phyloP scores from a whole-genome alignment of 1,140 invertebrate genomes.

The Euschistus heros region DNA sequence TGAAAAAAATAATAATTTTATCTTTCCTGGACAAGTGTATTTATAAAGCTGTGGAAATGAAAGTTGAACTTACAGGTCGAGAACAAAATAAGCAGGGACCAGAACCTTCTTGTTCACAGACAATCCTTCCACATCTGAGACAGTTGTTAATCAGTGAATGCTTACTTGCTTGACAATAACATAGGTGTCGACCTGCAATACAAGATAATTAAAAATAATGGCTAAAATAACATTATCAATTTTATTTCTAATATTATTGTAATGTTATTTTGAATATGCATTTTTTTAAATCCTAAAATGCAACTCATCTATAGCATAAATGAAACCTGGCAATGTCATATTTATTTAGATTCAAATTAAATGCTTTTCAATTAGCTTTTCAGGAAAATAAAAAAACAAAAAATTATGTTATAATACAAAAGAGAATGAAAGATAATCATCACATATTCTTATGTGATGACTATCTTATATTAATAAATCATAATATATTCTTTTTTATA shows the following conservation, averaged over 20 bases:
- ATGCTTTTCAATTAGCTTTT: too few species aligned
- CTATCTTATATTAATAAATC: too few species aligned
- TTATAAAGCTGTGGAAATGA: background rate
- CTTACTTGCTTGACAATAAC: conserved; percentile 84
- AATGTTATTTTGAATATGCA: background rate
- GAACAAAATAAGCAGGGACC: conserved; percentile 92
- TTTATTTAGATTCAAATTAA: too few species aligned
- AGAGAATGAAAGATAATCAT: too few species aligned
- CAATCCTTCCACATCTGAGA: conserved; percentile 81
- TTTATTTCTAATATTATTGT: background rate
- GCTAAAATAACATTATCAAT: background rate
- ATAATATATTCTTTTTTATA: too few species aligned
- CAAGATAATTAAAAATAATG: background rate
- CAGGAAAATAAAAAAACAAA: too few species aligned
- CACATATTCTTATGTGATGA: too few species aligned
- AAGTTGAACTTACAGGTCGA: conserved; percentile 48
- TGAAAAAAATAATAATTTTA: too few species aligned
- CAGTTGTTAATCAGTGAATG: conserved; percentile 93
- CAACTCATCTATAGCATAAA: conserved; percentile 12
- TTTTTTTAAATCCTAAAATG: conserved; percentile 2
- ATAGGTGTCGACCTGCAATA: conserved; percentile 63
- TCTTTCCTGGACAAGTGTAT: background rate
- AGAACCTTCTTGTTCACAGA: conserved; percentile 92
- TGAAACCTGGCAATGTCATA: too few species aligned
- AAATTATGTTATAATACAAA: too few species aligned